Base-by-base conservation (phyloP, 2,113 vertebrate genomes). In the Acanthisitta chloris region DNA sequence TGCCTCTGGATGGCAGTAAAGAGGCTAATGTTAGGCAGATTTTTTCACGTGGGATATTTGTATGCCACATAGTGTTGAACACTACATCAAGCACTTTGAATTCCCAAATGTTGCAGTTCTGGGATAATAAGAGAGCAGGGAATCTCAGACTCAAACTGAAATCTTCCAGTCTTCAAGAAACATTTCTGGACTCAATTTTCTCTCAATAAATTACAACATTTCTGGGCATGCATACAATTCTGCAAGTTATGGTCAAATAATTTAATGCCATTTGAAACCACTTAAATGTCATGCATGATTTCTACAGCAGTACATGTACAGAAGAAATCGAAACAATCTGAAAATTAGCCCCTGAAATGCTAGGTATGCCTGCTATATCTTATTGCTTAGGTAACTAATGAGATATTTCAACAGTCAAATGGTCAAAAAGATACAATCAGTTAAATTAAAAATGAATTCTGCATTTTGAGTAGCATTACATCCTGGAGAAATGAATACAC, bases 161-260 rank as follows among this genome's bases (percentile, higher is more conserved):
- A 94, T 83, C 85, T 97, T 98, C 92, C 97, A 97, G 93, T 94
- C 95, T 95, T 96, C 93, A 94, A 93, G 92, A 97, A 97, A 96
- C 55, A 96, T 96, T 97, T 97, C 95, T 97, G 96, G 97, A 83
- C 76, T 92, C 82, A 66, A 34, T 94, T 97, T 97, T 97, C 61
- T 64, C 55, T 71, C 94, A 95, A 51, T 94, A 96, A 97, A 96
- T 96, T 77, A 93, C 58, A 94, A n/a, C 82, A 54, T 96, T 97
- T 86, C 87, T 97, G 96, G 96, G 88, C 94, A 97, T 92, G 36
- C 34, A 74, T 33, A 86, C 58, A 80, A 17, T 67, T 94, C 79
- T 29, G 21, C 83, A 93, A 17, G 38, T 95, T 85, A 77, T 66
- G 65, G 91, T 72, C 93, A 97, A 98, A 97, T 61, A 97, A 92